Base-by-base conservation (phyloP, 2,888 invertebrate genomes). In the Atethmia centrago region DNA sequence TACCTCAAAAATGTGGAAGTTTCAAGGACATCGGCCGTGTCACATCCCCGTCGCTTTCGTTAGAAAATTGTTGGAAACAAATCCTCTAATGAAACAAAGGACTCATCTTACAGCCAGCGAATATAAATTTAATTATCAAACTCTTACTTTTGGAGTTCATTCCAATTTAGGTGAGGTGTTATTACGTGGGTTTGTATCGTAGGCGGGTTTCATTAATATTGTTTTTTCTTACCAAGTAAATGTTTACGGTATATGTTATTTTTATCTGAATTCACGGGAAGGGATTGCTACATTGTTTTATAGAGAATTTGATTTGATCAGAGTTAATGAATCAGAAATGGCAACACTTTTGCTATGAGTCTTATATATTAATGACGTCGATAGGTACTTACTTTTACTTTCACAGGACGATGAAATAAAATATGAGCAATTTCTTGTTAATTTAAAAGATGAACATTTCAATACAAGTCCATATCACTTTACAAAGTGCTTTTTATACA, bases 1-100 rank as follows among this genome's bases (percentile, higher is more conserved):
- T 65, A 62, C 74, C 67, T 71, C 61, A 71, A 79, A 83, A 84
- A 83, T 67, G 56, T 77, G 40, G 28, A 77, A 82, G 58, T 74
- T 76, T 62, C 72, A 79, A 76, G 71, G 67, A 69, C 65, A 77
- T 62, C 25, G 55, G 47, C 49, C 55, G 71, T 62, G 61, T 79
- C 74, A 74, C 55, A 78, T 74, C 40, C 55, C 49, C 42, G 59
- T 42, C 65, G 75, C 63, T 77, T 80, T 83, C 68, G 58, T 42
- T 74, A 28, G 73, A 76, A 83, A 86, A 89, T 80, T 88, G 82
- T 88, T 85, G 87, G 77, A 83, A 89, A 89, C 90, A 89, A 90
- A 90, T 88, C 83, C 86, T 84, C 87, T 92, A 90, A 92, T 92
- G 92, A 91, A 92, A 93, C 93, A 93, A 92, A 91, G 90, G 88